phyloP scores from a whole-genome alignment of 2,113 vertebrate genomes.

The Oreochromis spilurus region DNA sequence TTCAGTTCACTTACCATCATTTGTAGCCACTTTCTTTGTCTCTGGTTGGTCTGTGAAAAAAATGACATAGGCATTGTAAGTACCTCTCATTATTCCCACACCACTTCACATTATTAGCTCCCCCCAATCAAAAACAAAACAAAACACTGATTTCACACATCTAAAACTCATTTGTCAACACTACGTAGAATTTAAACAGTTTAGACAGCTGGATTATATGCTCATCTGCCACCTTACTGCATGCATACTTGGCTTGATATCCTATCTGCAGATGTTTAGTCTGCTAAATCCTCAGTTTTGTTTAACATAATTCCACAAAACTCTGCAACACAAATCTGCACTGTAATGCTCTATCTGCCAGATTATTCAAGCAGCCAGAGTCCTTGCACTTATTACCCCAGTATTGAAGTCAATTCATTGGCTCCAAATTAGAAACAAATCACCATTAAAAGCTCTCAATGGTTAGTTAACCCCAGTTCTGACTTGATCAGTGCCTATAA shows the following conservation, averaged over 20 bases:
- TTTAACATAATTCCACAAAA: not conserved
- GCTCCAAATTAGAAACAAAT: not conserved
- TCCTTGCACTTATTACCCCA: not conserved
- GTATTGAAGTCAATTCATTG: not conserved
- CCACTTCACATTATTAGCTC: not conserved
- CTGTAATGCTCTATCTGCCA: not conserved
- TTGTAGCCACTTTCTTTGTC: conserved; percentile 97
- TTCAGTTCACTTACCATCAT: conserved; percentile 85
- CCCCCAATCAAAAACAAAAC: not conserved
- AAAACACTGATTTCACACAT: not conserved
- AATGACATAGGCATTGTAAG: conserved; percentile 13
- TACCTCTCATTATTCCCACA: not conserved
- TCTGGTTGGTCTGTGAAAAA: conserved; percentile 90
- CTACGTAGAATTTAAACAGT: not conserved
- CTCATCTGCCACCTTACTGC: not conserved
- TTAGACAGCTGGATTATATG: not conserved
- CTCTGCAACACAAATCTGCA: not conserved
- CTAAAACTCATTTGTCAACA: not conserved
- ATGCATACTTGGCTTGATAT: not conserved
- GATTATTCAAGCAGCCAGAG: not conserved
- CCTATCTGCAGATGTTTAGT: not conserved
- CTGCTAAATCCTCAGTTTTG: not conserved
- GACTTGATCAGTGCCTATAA: not conserved
- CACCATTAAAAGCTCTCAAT: not conserved
- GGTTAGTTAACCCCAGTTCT: not conserved